Percentiles rank a stretch among this genome's conserved stretches.
phyloP scores from a whole-genome alignment of 1,140 invertebrate species.

The Trinorchestia longiramus region DNA sequence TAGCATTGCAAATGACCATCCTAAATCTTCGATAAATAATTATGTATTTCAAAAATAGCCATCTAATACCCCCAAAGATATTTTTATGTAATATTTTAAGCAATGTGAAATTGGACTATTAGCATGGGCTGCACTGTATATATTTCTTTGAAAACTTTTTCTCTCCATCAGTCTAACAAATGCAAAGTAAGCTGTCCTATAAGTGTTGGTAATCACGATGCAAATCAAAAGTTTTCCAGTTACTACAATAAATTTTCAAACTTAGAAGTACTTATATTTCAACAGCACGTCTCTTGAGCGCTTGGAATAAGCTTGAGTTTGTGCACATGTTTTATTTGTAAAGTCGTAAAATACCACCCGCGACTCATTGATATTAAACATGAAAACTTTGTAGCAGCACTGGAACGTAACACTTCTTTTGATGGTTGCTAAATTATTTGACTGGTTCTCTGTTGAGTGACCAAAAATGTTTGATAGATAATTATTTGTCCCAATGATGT shows the following conservation, averaged over 20 bases:
- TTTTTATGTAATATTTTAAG: no score
- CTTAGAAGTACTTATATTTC: neutral
- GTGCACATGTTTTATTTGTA: neutral
- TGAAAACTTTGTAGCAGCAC: neutral
- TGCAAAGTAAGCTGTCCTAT: neutral
- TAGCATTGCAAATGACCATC: no score
- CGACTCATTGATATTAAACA: neutral
- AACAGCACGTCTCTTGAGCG: neutral
- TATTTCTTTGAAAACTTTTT: neutral
- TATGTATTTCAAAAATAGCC: no score
- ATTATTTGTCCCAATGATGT: neutral
- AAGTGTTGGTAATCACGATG: neutral
- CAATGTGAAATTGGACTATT: no score
- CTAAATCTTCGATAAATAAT: no score
- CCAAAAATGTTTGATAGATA: neutral
- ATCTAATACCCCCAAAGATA: no score
- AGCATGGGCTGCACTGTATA: no score
- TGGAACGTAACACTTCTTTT: neutral
- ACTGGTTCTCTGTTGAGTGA: neutral
- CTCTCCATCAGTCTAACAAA: neutral
- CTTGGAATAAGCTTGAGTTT: neutral
- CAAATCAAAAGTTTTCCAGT: neutral
- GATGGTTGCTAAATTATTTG: neutral
- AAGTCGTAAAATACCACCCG: neutral
- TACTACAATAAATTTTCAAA: neutral